Conservation (phyloP, 2,888 invertebrate genomes). For the Ornithoptera alexandrae region DNA sequence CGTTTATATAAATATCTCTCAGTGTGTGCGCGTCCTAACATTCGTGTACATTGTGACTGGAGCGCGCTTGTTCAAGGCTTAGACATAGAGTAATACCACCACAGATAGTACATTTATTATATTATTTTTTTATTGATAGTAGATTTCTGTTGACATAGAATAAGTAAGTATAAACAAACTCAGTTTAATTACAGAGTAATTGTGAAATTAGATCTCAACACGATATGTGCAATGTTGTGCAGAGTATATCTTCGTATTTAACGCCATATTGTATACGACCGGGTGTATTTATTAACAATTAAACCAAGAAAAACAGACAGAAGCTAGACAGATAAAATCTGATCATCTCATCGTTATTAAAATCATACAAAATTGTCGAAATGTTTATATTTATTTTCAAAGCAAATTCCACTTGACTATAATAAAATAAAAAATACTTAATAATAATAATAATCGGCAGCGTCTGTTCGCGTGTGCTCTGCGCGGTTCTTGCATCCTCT, state of each 20-base stretch:
- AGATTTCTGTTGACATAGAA: no score
- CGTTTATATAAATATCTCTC: background rate
- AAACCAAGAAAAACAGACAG: no score
- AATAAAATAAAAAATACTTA: background rate
- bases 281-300: no score
- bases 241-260: no score
- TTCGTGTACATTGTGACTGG: constrained; percentile 32
- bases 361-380: background rate
- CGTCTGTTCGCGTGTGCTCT: constrained; percentile 27
- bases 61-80: constrained; percentile 40
- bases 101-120: constrained; percentile 16
- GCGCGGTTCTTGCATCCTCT: constrained; percentile 34
- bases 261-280: no score
- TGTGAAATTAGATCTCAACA: no score
- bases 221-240: no score
- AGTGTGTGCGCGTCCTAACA: constrained; percentile 14
- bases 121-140: no score
- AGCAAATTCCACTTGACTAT: background rate
- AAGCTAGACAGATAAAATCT: no score
- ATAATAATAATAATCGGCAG: background rate
- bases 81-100: constrained; percentile 30
- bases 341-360: no score
- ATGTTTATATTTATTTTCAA: background rate
- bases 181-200: no score
- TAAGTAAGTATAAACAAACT: no score